Conservation (phyloP, 2,113 vertebrate genomes). For the Otus sunia region DNA sequence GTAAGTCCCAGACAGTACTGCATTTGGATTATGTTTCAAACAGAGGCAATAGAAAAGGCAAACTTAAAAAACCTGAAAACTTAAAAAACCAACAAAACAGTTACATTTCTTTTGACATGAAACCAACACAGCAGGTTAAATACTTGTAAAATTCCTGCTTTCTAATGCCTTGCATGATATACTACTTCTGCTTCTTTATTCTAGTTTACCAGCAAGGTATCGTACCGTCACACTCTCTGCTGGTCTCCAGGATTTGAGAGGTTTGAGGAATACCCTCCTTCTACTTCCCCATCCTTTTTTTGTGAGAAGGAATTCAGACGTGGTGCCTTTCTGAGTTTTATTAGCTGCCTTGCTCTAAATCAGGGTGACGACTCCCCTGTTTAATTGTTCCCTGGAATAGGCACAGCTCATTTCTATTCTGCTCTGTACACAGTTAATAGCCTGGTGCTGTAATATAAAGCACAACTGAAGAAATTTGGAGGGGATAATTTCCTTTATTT, state of each 20-base stretch:
- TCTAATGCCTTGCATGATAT: not conserved
- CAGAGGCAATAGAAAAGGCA: not conserved
- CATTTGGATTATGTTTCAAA: not conserved
- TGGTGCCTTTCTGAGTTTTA: not conserved
- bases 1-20: not conserved
- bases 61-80: accelerated
- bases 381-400: not conserved
- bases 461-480: not conserved
- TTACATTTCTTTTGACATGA: not conserved
- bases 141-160: not conserved
- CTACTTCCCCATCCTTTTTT: too few species aligned
- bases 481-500: not conserved
- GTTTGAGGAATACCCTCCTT: not conserved
- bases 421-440: not conserved
- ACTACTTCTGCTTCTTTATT: not conserved
- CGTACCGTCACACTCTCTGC: not conserved
- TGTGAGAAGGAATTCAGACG: not conserved
- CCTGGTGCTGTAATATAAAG: not conserved
- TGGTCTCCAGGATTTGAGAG: not conserved
- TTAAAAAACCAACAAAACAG: not conserved
- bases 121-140: not conserved
- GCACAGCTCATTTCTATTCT: not conserved
- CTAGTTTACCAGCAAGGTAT: not conserved
- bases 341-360: not conserved
- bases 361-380: not conserved